Conservation (phyloP, 2,113 vertebrate genomes). For the Tiliqua scincoides region DNA sequence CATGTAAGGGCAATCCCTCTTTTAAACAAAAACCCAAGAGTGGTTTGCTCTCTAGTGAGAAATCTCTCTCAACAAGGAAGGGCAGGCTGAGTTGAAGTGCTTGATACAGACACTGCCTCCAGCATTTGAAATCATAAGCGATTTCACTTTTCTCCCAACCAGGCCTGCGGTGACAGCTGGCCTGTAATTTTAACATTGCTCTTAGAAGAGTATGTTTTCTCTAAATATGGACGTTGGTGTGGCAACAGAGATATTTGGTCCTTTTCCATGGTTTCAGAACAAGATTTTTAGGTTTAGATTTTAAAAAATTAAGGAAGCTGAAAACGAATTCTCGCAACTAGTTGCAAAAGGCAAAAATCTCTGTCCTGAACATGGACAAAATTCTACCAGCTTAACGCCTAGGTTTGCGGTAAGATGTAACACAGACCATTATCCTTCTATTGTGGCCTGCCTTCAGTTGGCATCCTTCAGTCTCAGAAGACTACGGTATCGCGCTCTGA, state of each 20-base stretch:
- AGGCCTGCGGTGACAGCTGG: too few relatives aligned
- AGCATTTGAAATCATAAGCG: not conserved
- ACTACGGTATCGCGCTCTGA: too few relatives aligned
- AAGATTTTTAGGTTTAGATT: not conserved
- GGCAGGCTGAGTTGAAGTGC: not conserved
- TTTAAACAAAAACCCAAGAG: too few relatives aligned
- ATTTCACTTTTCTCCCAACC: too few relatives aligned
- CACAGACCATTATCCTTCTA: too few relatives aligned
- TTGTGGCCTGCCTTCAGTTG: too few relatives aligned
- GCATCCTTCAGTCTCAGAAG: too few relatives aligned
- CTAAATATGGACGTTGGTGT: not conserved
- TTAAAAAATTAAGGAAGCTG: too few relatives aligned
- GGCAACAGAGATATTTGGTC: not conserved
- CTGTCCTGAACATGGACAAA: not conserved
- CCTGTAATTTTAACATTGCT: conserved; percentile 9
- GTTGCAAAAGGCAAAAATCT: not conserved
- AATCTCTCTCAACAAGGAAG: not conserved
- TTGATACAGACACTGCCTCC: not conserved
- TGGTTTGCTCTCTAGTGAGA: not conserved
- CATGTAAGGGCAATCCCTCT: not conserved
- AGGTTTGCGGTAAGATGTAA: not conserved
- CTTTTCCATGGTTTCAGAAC: not conserved
- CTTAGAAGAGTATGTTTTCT: not conserved
- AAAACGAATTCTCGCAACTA: not conserved
- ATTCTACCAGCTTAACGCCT: too few relatives aligned